A percentile compares a stretch with the other conserved stretches of the same genome.
These are phyloP conservation scores for Picus viridis DNA, from an alignment of 2,797 vertebrate genomes.

Conservation along the genomic window DNA sequence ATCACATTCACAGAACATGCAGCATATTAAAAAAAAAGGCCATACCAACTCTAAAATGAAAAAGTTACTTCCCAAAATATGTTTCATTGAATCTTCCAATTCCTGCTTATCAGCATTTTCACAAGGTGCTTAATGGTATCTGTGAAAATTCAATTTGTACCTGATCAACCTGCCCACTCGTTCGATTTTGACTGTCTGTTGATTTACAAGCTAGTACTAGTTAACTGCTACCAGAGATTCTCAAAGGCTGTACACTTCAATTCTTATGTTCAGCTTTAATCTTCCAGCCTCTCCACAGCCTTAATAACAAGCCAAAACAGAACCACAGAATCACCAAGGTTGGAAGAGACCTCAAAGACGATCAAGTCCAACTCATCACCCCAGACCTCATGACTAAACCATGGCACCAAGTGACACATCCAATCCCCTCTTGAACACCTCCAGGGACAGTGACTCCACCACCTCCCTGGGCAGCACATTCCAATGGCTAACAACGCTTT, in stretches of 20 bases:
- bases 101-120: background rate
- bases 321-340: no score
- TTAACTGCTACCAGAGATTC: background rate
- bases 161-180: background rate
- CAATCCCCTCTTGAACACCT: no score
- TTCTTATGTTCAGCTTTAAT: background rate
- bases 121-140: background rate
- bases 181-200: background rate
- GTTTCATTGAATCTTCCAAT: background rate
- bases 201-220: background rate
- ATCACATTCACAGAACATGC: background rate
- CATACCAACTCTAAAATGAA: background rate
- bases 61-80: background rate
- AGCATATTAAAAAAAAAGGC: background rate
- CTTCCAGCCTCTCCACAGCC: background rate
- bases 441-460: no score
- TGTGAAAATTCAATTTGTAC: background rate
- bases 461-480: no score
- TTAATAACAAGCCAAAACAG: background rate
- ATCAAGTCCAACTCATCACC: no score
- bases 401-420: no score
- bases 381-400: no score
- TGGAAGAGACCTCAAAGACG: no score
- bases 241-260: background rate
- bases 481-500: no score